phyloP scores from a whole-genome alignment of 2,888 invertebrate species.

The Orthosia gracilis region DNA sequence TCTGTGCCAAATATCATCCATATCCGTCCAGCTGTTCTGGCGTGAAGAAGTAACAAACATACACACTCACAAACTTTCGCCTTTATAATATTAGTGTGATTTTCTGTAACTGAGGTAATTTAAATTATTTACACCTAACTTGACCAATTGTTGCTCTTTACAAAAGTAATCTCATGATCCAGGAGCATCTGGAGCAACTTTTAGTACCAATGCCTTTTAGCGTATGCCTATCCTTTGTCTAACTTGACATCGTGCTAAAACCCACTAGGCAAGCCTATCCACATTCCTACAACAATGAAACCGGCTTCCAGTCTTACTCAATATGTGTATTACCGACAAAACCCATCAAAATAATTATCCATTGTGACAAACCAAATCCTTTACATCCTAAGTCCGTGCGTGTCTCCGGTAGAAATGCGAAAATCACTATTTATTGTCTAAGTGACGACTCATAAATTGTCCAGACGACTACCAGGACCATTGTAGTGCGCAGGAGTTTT shows the following conservation, averaged over 20 bases:
- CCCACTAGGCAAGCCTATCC: background rate
- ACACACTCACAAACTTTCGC: too few species aligned
- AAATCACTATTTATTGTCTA: constrained; percentile 90
- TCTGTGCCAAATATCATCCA: too few species aligned
- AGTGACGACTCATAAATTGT: constrained; percentile 89
- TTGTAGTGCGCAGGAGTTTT: constrained; percentile 77
- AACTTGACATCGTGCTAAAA: background rate
- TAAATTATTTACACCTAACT: too few species aligned
- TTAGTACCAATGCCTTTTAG: background rate
- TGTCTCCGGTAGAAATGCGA: constrained; percentile 84
- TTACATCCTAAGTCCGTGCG: constrained; percentile 77
- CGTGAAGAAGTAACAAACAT: too few species aligned
- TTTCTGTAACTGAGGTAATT: too few species aligned
- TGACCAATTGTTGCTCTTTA: too few species aligned
- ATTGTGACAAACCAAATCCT: constrained; percentile 23
- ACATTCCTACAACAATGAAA: constrained; percentile 17
- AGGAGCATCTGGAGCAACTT: background rate
- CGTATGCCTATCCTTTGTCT: too few species aligned
- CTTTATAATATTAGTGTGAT: too few species aligned
- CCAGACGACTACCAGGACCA: constrained; percentile 78
- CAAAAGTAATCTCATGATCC: too few species aligned
- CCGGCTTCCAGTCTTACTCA: constrained; percentile 41
- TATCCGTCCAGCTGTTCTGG: too few species aligned
- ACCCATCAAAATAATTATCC: constrained; percentile 33
- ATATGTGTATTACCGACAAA: too few species aligned